Percentiles rank a stretch among this genome's conserved stretches.
Evolutionary conservation across 2,888 invertebrate species (phyloP).

Genomic region (Gandaritis pyraliata): DNA sequence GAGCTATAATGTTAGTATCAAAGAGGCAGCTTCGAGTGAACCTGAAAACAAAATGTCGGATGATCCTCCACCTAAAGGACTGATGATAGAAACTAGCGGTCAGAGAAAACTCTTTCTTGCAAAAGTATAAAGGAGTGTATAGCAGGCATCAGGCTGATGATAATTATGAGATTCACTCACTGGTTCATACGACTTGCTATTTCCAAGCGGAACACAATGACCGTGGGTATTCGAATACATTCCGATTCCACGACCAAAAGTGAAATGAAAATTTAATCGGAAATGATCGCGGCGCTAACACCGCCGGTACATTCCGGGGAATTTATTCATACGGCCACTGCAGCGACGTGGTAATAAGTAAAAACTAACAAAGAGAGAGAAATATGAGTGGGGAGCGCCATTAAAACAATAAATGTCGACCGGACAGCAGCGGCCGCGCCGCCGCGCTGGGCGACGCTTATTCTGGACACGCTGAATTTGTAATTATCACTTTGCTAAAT

Average conservation of each 20-base stretch:
- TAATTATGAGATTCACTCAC: no score
- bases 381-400: constrained; percentile 67
- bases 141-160: no score
- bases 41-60: no score
- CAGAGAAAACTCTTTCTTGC: no score
- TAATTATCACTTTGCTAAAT: constrained; percentile 17
- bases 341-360: constrained; percentile 65
- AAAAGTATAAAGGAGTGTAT: no score
- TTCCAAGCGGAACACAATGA: not conserved
- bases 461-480: constrained; percentile 26
- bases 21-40: no score
- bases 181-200: no score
- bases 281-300: constrained; percentile 61
- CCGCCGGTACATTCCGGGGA: constrained; percentile 47
- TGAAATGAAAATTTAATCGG: constrained; percentile 69
- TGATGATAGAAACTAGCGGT: no score
- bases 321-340: constrained; percentile 69
- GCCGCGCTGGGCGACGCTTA: constrained; percentile 20
- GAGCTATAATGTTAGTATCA: no score
- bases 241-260: constrained; percentile 55
- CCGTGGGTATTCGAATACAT: constrained; percentile 29
- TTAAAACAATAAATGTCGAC: constrained; percentile 70
- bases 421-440: constrained; percentile 50
- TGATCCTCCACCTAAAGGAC: no score
- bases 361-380: constrained; percentile 69